Conservation (phyloP, 2,888 invertebrate genomes). For the Eurytoma adleriae region DNA sequence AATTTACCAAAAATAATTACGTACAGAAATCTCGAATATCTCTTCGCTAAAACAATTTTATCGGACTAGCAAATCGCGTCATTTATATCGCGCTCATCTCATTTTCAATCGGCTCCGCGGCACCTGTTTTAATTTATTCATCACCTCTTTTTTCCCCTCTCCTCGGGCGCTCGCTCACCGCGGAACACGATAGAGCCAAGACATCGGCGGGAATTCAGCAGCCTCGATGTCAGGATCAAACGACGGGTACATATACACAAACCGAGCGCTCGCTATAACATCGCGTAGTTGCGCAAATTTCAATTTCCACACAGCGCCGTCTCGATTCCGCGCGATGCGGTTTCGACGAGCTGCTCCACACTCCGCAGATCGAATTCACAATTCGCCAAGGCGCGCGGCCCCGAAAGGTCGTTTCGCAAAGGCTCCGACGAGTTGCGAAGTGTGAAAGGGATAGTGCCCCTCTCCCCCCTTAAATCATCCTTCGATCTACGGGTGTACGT, state of each 20-base stretch:
- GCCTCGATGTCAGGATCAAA: conserved; percentile 43
- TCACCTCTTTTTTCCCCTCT: background rate
- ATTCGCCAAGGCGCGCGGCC: background rate
- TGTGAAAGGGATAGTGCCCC: too few species aligned
- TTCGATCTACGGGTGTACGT: too few species aligned
- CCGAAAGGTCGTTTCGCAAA: too few species aligned
- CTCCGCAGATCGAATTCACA: conserved; percentile 4
- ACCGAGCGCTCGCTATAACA: background rate
- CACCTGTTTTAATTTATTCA: conserved; percentile 8
- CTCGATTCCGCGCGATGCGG: conserved; percentile 32
- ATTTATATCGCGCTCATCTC: background rate
- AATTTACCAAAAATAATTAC: too few species aligned
- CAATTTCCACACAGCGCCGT: conserved; percentile 37
- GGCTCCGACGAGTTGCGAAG: too few species aligned
- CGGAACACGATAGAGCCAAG: background rate
- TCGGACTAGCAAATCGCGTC: background rate
- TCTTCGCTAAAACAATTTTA: too few species aligned
- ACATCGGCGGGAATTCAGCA: conserved; percentile 7
- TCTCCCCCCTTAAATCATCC: too few species aligned
- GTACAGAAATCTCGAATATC: too few species aligned
- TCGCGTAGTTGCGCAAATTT: conserved; percentile 21
- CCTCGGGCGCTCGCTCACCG: background rate
- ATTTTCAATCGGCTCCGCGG: conserved; percentile 11
- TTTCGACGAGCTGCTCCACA: background rate
- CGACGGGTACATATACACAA: background rate